phyloP scores from a whole-genome alignment of 2,888 invertebrate genomes.

The Drosophila pegasa region DNA sequence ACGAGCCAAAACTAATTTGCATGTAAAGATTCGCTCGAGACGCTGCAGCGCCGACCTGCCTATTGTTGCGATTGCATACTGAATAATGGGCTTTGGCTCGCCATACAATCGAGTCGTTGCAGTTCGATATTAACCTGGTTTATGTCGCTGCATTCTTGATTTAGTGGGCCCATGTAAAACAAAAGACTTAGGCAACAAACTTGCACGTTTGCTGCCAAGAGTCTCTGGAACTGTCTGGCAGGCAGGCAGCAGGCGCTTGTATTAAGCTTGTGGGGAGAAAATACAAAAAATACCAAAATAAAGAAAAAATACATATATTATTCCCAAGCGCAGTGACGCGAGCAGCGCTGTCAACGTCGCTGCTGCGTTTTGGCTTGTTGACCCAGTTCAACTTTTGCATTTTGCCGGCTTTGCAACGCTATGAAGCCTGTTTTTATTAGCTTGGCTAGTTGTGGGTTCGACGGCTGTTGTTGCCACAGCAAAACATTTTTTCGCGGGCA shows the following conservation, averaged over 20 bases:
- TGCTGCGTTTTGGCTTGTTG: conserved; percentile 81
- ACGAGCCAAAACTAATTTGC: conserved; percentile 60
- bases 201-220: conserved; percentile 14
- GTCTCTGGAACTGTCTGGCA: conserved; percentile 27
- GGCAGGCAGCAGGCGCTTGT: too few relatives aligned
- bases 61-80: conserved; percentile 43
- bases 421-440: conserved; percentile 77
- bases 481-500: conserved; percentile 73
- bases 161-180: conserved; percentile 33
- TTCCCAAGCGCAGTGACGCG: conserved; percentile 32
- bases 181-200: conserved; percentile 78
- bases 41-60: conserved; percentile 25
- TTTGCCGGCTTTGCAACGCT: conserved; percentile 81
- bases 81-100: conserved; percentile 41
- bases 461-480: conserved; percentile 33
- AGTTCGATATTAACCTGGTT: conserved; percentile 44
- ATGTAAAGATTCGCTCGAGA: conserved; percentile 43
- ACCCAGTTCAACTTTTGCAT: conserved; percentile 83
- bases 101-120: conserved; percentile 13
- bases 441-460: conserved; percentile 69
- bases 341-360: conserved; percentile 43
- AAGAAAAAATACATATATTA: conserved; percentile 6
- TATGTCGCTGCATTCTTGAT: conserved; percentile 27
- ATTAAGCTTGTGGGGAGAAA: conserved; percentile 19
- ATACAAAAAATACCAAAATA: neutral